Evolutionary conservation across 2,113 vertebrate species (phyloP), one percentile per base, ranked within the genome.

Genomic region (Antigone vipio): DNA sequence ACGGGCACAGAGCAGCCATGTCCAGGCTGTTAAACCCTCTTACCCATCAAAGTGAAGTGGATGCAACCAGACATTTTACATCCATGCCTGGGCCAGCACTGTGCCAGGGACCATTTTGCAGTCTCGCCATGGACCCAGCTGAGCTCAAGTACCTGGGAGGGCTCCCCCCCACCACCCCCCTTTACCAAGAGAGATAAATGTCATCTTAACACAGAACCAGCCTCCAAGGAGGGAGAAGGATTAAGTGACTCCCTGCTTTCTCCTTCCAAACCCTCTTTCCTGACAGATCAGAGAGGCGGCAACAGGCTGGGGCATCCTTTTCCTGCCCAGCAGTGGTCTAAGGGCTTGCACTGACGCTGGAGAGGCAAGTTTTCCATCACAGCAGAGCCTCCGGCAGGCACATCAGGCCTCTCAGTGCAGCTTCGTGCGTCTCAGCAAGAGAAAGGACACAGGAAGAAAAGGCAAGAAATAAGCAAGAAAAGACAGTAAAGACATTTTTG

Each of bases 351-450:
- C 30, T 26, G 34, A 42, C 38, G 53, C 49, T 8, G 13, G 18
- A 64, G 10, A 64, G 38, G 50, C 38, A 44, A 79, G 77, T 49
- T 27, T 58, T 49, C 49, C 38, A 42, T 26, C 4, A 9, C 19
- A 66, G n/a, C 45, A 52, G 60, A 53, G 34, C 19, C 49, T 60
- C 55, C 0, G 0, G 58, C 34, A 66, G n/a, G 14, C 7, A 3
- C 73, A 42, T 47, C 18, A n/a, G 27, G 52, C 29, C n/a, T 74
- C 63, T 74, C 24, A 32, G n/a, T 2, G 5, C 55, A 81, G 30
- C 53, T 44, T 59, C 4, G 0, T 17, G 49, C 6, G 3, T 44
- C 82, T 76, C 53, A 66, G 1, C 53, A 85, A 68, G 38, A n/a
- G 45, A 59, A 88, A 71, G 38, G 26, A 56, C 67, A 58, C 30